These are phyloP conservation scores for Magallana ariakensis DNA, from an alignment of 1,140 invertebrate genomes.

Conservation along the genomic window DNA sequence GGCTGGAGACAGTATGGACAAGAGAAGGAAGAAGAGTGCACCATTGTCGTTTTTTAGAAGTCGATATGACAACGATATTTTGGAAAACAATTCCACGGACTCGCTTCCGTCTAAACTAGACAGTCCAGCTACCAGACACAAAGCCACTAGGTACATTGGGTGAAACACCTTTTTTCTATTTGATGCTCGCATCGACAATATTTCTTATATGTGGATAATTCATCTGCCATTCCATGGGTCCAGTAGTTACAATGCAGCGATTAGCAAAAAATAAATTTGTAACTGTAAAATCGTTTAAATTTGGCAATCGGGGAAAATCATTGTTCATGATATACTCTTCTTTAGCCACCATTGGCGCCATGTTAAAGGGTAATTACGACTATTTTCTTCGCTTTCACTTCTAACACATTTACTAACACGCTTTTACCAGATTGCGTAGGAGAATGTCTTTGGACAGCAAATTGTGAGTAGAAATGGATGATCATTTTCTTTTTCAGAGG, in stretches of 20 bases:
- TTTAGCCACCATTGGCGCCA: neutral
- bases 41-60: neutral
- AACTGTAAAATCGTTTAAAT: too few relatives aligned
- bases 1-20: neutral
- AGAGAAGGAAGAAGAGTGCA: slow-evolving; percentile 37
- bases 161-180: too few relatives aligned
- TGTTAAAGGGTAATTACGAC: neutral
- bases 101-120: neutral
- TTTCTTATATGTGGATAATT: too few relatives aligned
- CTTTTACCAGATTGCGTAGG: neutral
- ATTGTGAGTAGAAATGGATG: slow-evolving; percentile 33
- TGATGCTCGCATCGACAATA: too few relatives aligned
- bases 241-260: too few relatives aligned
- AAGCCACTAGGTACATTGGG: slow-evolving; percentile 41
- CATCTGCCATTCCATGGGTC: too few relatives aligned
- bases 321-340: neutral
- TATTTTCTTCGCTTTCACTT: neutral
- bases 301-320: too few relatives aligned
- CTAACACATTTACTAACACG: slow-evolving; percentile 10
- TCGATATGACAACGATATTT: slow-evolving; percentile 1
- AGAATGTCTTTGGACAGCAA: slow-evolving; percentile 33
- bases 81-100: neutral
- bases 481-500: slow-evolving; percentile 1
- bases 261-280: too few relatives aligned
- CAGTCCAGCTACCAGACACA: neutral